phyloP scores from a whole-genome alignment of 2,888 invertebrate genomes.

The Hermaeophaga mercurialis region DNA sequence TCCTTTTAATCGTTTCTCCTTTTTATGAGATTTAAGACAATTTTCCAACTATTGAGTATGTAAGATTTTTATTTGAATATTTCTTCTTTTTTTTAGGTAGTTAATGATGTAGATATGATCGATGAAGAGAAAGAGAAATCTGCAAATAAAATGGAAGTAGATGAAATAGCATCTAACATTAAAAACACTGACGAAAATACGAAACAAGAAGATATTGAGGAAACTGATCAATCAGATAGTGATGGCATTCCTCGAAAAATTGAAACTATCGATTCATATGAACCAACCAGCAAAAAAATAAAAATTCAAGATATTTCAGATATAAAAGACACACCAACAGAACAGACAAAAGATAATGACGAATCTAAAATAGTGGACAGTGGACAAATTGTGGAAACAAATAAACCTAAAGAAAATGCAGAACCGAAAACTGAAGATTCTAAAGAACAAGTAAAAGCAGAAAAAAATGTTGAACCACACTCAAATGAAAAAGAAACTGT shows the following conservation, averaged over 20 bases:
- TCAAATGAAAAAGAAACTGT: conserved; percentile 21
- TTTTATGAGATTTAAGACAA: no score
- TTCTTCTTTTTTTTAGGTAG: conserved; percentile 28
- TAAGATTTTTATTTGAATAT: no score
- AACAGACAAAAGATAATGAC: no score
- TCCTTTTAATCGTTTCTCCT: no score
- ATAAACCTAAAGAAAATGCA: conserved; percentile 2
- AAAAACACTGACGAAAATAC: not conserved
- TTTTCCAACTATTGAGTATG: no score
- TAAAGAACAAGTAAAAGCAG: conserved; percentile 24
- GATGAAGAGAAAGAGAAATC: conserved; percentile 19
- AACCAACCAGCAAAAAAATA: no score
- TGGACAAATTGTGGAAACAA: conserved; percentile 1
- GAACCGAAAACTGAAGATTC: not conserved
- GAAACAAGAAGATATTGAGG: not conserved
- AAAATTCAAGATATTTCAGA: no score
- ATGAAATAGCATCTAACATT: not conserved
- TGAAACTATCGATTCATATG: no score
- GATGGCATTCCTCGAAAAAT: not conserved
- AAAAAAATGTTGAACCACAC: not conserved
- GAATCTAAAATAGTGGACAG: no score
- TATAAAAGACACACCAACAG: no score
- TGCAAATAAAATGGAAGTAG: conserved; percentile 27
- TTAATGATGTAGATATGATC: conserved; percentile 38
- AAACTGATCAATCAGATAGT: no score